Evolutionary conservation across 2,888 invertebrate species (phyloP).

Genomic region (Eremobia ochroleuca): DNA sequence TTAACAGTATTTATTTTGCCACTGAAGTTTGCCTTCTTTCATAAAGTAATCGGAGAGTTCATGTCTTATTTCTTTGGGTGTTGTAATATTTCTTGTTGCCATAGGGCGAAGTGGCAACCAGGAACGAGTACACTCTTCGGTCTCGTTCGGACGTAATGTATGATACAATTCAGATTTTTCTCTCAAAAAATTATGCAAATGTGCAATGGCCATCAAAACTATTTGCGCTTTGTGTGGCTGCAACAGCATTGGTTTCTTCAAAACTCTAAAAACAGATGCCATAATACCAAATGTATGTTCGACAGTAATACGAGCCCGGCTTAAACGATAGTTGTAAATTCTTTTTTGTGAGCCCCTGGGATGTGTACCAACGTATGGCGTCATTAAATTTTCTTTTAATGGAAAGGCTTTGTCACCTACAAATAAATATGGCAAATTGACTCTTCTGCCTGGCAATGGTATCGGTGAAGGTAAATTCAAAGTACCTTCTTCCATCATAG

Average conservation of each 20-base stretch:
- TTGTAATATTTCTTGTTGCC: conserved; percentile 28
- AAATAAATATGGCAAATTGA: conserved; percentile 29
- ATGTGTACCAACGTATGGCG: conserved; percentile 27
- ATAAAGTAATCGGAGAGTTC: conserved; percentile 16
- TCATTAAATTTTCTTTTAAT: conserved; percentile 32
- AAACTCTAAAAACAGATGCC: conserved; percentile 33
- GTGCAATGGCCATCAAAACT: conserved; percentile 22
- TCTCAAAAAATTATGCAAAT: conserved; percentile 26
- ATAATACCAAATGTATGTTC: conserved; percentile 36
- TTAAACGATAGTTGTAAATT: conserved; percentile 32
- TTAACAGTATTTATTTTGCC: conserved; percentile 32
- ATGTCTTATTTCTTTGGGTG: conserved; percentile 17
- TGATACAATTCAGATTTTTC: conserved; percentile 18
- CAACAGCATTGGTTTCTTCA: conserved; percentile 32
- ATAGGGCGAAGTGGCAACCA: conserved; percentile 32
- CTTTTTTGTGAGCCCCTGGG: conserved; percentile 26
- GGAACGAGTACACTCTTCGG: conserved; percentile 25
- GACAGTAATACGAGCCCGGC: conserved; percentile 31
- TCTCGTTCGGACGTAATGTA: conserved; percentile 24
- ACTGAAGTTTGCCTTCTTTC: conserved; percentile 24
- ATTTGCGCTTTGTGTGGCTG: conserved; percentile 21
- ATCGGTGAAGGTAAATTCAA: conserved; percentile 25
- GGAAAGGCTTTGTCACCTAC: conserved; percentile 32
- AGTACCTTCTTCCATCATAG: conserved; percentile 27
- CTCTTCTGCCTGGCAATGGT: conserved; percentile 21